Evolutionary conservation across 2,888 invertebrate species (phyloP).

Genomic region (Labia minor): DNA sequence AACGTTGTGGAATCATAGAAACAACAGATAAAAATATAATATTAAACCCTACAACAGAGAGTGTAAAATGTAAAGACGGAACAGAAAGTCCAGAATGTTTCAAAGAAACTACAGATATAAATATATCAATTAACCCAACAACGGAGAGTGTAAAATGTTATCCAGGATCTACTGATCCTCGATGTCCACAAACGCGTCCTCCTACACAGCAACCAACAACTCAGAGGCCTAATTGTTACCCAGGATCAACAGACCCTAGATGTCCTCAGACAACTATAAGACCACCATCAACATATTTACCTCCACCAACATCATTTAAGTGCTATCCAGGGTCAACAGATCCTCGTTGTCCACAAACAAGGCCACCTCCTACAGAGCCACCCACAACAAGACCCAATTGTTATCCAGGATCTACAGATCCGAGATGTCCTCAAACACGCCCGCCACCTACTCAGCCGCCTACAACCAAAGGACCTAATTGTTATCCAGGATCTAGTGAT

Average conservation of each 20-base stretch:
- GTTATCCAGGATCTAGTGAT: constrained; percentile 22
- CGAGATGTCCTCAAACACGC: constrained; percentile 15
- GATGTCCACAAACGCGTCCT: constrained; percentile 28
- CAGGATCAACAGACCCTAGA: constrained; percentile 31
- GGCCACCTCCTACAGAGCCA: neutral
- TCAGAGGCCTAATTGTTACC: constrained; percentile 28
- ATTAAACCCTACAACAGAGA: too few species aligned
- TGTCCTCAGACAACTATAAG: constrained; percentile 27
- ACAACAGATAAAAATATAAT: constrained; percentile 20
- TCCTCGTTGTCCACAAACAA: constrained; percentile 27
- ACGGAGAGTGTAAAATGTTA: constrained; percentile 30
- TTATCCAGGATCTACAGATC: constrained; percentile 29
- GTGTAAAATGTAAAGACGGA: too few species aligned
- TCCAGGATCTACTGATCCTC: constrained; percentile 34
- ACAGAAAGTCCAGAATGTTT: too few species aligned
- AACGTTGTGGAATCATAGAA: constrained; percentile 26
- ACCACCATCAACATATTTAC: constrained; percentile 31
- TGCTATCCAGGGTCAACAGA: constrained; percentile 32
- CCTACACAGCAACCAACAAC: constrained; percentile 14
- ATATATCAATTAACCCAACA: constrained; percentile 17
- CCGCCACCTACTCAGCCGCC: constrained; percentile 22
- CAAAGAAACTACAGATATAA: too few species aligned
- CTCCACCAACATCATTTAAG: constrained; percentile 31
- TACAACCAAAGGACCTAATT: constrained; percentile 21
- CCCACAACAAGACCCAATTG: constrained; percentile 25